Conservation (phyloP, 2,888 invertebrate species). For the Thymelicus sylvestris region DNA sequence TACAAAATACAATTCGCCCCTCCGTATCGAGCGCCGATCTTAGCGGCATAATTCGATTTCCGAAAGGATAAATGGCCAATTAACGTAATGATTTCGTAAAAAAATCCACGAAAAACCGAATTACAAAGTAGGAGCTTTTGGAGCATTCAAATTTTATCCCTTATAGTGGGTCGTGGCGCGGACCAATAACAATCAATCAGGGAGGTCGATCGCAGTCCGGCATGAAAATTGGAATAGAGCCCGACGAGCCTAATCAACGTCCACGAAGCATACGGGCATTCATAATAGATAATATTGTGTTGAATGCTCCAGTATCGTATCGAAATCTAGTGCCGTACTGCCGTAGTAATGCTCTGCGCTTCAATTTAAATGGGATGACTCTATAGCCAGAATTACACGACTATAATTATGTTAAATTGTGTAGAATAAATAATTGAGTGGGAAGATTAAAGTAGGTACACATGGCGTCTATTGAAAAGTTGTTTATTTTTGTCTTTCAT, state of each 20-base stretch:
- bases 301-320: constrained; percentile 68
- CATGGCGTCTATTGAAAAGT: background rate
- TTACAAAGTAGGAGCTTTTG: constrained; percentile 34
- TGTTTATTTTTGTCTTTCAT: background rate
- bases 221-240: constrained; percentile 76
- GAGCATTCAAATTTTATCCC: constrained; percentile 41
- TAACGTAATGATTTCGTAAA: constrained; percentile 36
- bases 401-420: background rate
- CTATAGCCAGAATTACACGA: constrained; percentile 2
- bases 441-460: too few species aligned
- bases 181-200: constrained; percentile 74
- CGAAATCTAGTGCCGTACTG: constrained; percentile 60
- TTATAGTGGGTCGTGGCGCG: constrained; percentile 39
- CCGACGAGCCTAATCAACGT: constrained; percentile 66
- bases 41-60: constrained; percentile 37
- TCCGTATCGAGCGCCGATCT: constrained; percentile 31
- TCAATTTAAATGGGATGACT: constrained; percentile 58
- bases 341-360: constrained; percentile 58
- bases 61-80: constrained; percentile 37
- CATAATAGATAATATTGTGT: constrained; percentile 75
- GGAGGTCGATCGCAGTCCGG: constrained; percentile 60
- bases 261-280: constrained; percentile 62
- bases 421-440: background rate
- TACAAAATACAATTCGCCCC: constrained; percentile 36
- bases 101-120: constrained; percentile 31